These are phyloP conservation scores for Xerus rutilus DNA, from an alignment of 2,797 vertebrate genomes.

Conservation along the genomic window DNA sequence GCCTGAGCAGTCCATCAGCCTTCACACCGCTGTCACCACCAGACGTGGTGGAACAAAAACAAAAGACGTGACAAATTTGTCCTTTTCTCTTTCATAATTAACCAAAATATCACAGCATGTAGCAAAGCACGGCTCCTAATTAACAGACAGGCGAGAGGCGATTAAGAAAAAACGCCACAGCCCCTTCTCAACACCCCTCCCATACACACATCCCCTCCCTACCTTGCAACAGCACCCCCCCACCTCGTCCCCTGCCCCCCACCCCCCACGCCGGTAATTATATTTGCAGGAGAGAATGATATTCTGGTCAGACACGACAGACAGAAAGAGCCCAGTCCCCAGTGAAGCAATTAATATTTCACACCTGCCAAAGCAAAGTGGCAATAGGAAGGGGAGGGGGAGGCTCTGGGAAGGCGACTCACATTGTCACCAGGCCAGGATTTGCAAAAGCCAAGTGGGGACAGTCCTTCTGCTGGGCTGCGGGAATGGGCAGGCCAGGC, in stretches of 20 bases:
- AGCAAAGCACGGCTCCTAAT: constrained; percentile 89
- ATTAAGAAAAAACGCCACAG: constrained; percentile 83
- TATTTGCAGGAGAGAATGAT: constrained; percentile 88
- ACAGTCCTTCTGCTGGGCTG: constrained; percentile 67
- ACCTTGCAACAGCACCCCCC: background rate
- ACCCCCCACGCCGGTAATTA: constrained; percentile 85
- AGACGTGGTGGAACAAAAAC: constrained; percentile 87
- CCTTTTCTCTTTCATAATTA: constrained; percentile 90
- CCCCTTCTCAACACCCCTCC: constrained; percentile 71
- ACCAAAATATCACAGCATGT: constrained; percentile 89
- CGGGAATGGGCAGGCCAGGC: background rate
- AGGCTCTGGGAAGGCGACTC: constrained; percentile 47
- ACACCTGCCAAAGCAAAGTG: constrained; percentile 90
- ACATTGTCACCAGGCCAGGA: constrained; percentile 36
- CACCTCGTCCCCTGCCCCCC: background rate
- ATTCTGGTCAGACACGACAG: constrained; percentile 89
- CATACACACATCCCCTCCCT: constrained; percentile 72
- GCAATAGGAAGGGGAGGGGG: constrained; percentile 77
- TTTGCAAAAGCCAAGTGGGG: constrained; percentile 67
- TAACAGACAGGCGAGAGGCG: constrained; percentile 88
- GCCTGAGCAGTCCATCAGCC: constrained; percentile 85
- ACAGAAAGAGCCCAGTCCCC: constrained; percentile 87
- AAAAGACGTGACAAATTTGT: constrained; percentile 91
- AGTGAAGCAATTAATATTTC: constrained; percentile 92
- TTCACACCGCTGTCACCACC: constrained; percentile 81